Evolutionary conservation across 2,888 invertebrate species (phyloP), one percentile per base, ranked within the genome.

Genomic region (Luffia ferchaultella): DNA sequence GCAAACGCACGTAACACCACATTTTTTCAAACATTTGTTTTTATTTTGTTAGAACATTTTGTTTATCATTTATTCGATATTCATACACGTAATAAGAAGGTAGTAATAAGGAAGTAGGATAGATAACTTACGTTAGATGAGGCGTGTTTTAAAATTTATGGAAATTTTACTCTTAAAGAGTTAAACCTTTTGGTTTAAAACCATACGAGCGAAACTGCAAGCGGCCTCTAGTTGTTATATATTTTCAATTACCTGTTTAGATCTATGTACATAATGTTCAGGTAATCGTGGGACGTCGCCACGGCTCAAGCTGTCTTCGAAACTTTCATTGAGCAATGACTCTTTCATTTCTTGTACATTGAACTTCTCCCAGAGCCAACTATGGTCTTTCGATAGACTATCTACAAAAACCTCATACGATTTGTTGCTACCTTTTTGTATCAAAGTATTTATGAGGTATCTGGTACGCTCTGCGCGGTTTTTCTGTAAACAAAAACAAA

Each of bases 221-320:
- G n/a, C n/a, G n/a, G n/a, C n/a, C n/a, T n/a, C n/a, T n/a, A n/a
- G n/a, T n/a, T n/a, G n/a, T 17, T 42, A 7, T n/a, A 16, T n/a
- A 19, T 5, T 18, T 45, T 12, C 9, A 54, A 73, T 74, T 69
- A 88, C 88, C 70, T 86, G 67, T 52, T 63, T 62, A n/a, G 57
- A 57, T 55, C 88, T 73, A 30, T 70, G 67, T 9, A 88, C 84
- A 62, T 87, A 85, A 60, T 87, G 82, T 2, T 79, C 75, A 0
- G 88, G 88, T 48, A 85, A 63, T 54, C 86, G 65, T 1, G 88
- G 88, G 53, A 88, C 85, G 57, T 87, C 86, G 42, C 88, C 88
- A 50, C 76, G 67, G 50, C 85, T 84, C 43, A 87, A 74, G 56
- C 78, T 76, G 56, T 86, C 85, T 46, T 85, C 80, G 19, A 80